These are phyloP conservation scores for Poeciliopsis occidentalis DNA, from an alignment of 2,113 vertebrate species.

Conservation along the genomic window DNA sequence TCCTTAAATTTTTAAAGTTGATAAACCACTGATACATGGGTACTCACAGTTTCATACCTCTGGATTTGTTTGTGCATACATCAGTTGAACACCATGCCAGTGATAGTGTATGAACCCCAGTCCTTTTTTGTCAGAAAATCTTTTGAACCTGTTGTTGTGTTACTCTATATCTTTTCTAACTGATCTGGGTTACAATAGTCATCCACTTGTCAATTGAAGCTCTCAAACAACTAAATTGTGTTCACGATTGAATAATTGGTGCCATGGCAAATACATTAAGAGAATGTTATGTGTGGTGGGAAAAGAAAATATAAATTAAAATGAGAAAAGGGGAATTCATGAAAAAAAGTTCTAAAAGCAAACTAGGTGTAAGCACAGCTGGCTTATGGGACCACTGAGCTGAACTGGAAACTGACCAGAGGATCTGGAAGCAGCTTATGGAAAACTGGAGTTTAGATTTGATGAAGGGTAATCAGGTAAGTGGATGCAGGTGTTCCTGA, in stretches of 20 bases:
- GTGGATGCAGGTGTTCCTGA: not conserved
- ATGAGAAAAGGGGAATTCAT: not conserved
- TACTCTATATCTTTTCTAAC: not conserved
- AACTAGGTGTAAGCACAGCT: not conserved
- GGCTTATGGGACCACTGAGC: too few species aligned
- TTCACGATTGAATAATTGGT: too few species aligned
- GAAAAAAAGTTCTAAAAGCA: not conserved
- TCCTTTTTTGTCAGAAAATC: not conserved
- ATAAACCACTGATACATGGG: not conserved
- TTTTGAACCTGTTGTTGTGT: not conserved
- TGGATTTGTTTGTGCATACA: not conserved
- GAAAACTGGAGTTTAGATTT: conserved; percentile 1
- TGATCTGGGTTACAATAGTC: not conserved
- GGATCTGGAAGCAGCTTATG: not conserved
- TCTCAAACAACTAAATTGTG: too few species aligned
- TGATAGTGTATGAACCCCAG: not conserved
- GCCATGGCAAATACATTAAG: too few species aligned
- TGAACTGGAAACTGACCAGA: not conserved
- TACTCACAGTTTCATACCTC: not conserved
- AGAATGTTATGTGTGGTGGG: too few species aligned
- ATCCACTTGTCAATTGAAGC: not conserved
- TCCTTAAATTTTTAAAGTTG: too few species aligned
- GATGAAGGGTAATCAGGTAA: conserved; percentile 10
- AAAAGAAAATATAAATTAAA: not conserved
- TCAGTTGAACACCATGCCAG: not conserved